Base-by-base conservation (phyloP, 2,797 vertebrate species). In the Melanotaenia trifasciata region DNA sequence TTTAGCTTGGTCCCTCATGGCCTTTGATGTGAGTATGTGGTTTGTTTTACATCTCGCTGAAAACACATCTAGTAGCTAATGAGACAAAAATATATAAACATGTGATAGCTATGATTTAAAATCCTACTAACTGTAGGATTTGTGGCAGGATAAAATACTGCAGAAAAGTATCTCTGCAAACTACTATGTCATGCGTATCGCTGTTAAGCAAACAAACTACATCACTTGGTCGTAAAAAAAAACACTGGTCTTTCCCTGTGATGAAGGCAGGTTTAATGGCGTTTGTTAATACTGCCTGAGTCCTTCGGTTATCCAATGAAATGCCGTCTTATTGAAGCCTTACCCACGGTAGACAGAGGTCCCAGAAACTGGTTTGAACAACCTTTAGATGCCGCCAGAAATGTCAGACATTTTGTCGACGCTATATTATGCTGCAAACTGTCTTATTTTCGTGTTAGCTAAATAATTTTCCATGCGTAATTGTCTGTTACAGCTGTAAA, bases 281-380 rank as follows among this genome's bases (percentile, higher is more conserved):
- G 91, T 89, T 92, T 91, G 87, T 80, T 86, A 85, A 94, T 96
- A 95, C 94, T 96, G 93, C 92, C 78, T 81, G 78, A 71, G 78
- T 36, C 81, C 8, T 35, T 18, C 67, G 57, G 80, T 69, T 83
- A 81, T 94, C 95, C 95, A 96, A 96, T 96, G 94, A 96, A 95
- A 93, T 87, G 78, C 81, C 88, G 87, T 78, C 93, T 96, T 96
- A 90, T 95, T 96, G 95, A 93, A 92, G 85, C 84, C 92, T 95
- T 94, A 94, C 94, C 93, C 91, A 84, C 72, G 67, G 60, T 10
- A 78, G 43, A 47, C 76, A 33, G 56, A 77, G 67, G 78, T 69
- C 77, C 70, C 60, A 76, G 69, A 74, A 86, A 85, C 61, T 32
- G 72, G 60, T 72, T 54, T 18, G 54, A 86, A 78, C 74, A 51